phyloP scores from a whole-genome alignment of 2,888 invertebrate genomes.

The Philonicus albiceps region DNA sequence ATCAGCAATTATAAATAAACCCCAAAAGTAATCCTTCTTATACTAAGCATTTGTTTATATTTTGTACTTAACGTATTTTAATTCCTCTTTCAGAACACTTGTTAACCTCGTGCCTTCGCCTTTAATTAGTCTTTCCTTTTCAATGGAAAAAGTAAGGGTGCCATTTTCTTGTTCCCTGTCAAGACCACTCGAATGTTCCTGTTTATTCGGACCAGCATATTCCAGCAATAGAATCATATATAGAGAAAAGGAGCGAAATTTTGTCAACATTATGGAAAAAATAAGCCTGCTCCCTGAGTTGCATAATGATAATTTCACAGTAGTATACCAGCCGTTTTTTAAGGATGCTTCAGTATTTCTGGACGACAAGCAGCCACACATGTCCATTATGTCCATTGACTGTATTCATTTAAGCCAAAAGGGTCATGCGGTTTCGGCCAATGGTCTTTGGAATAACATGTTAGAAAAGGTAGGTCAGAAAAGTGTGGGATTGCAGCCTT shows the following conservation, averaged over 20 bases:
- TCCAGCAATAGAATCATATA: conserved; percentile 47
- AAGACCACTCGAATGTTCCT: conserved; percentile 49
- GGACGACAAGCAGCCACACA: conserved; percentile 42
- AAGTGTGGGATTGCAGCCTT: conserved; percentile 54
- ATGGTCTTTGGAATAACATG: conserved; percentile 67
- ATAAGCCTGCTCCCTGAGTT: conserved; percentile 48
- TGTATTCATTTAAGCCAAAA: conserved; percentile 52
- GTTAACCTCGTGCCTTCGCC: conserved; percentile 52
- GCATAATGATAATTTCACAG: conserved; percentile 65
- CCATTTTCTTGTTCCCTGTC: conserved; percentile 49
- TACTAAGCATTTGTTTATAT: too few relatives aligned
- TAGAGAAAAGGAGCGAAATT: conserved; percentile 48
- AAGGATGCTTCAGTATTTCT: conserved; percentile 46
- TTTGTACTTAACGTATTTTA: neutral
- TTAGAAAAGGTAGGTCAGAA: conserved; percentile 65
- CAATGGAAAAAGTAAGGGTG: conserved; percentile 48
- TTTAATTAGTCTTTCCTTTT: conserved; percentile 49
- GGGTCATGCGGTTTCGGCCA: conserved; percentile 56
- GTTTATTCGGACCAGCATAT: conserved; percentile 50
- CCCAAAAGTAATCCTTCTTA: too few relatives aligned
- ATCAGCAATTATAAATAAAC: too few relatives aligned
- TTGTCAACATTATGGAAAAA: conserved; percentile 51
- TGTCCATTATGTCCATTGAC: conserved; percentile 50
- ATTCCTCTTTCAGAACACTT: conserved; percentile 47
- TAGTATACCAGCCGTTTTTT: conserved; percentile 65